Base-by-base conservation (phyloP, 92 coral and sea anemone genomes). In the Scolanthus callimorphus region DNA sequence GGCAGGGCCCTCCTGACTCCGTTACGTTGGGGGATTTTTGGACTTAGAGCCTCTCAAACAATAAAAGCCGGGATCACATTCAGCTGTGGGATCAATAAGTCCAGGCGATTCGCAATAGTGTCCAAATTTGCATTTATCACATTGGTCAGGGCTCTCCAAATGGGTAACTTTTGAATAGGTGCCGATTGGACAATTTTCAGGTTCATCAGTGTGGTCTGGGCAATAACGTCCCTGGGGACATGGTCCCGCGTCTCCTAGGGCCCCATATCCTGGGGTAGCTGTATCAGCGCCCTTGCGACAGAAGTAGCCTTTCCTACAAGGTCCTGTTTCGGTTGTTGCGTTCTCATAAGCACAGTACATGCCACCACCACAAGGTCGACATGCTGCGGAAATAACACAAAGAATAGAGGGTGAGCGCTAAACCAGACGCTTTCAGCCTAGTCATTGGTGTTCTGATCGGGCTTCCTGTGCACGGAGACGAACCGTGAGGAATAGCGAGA, bases 1-100 rank as follows among this genome's bases (percentile, higher is more conserved):
- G 99, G 55, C 99, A 94, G 9, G 99, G 99, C 2, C 99, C 99
- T 17, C 99, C 99, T 0, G 99, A 80, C 17, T 37, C 73, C 10
- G 96, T 90, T 8, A 79, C 84, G 17, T 77, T 76, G 24, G 91
- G 12, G 99, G 99, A 37, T 94, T 83, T 13, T 85, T 88, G 9
- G 73, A 74, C 60, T 94, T 65, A 38, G 99, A 90, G 37, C 99
- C 99, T 29, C 85, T 78, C 2, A 75, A 77, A 51, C 99, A 94
- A 58, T 77, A 94, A 65, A 94, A 94, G 0, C 99, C 99, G 12
- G 94, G 80, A 41, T 89, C 88, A 74, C 99, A 94, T 0, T 80
- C 79, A 13, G 89, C 96, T 47, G 99, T 84, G 49, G 57, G 83
- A 39, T 66, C 77, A 23, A 76, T 75, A 41, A 63, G 85, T 17